These are phyloP conservation scores for Chymomyza fuscimana DNA, from an alignment of 2,888 invertebrate genomes.

Conservation along the genomic window DNA sequence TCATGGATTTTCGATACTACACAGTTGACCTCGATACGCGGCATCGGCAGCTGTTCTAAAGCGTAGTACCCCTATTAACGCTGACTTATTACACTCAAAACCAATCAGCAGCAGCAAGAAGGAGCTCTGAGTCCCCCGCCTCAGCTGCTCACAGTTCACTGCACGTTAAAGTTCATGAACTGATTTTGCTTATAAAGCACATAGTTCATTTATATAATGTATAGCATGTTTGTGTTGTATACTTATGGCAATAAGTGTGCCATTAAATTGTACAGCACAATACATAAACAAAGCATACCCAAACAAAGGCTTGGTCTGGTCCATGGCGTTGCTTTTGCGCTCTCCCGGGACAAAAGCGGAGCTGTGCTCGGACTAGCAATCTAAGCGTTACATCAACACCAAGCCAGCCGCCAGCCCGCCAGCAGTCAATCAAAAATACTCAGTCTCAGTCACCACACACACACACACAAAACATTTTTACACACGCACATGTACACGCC, in stretches of 20 bases:
- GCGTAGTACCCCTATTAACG: background rate
- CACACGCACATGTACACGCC: background rate
- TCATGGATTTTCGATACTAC: background rate
- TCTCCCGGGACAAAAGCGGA: conserved; percentile 16
- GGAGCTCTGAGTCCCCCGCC: too few relatives aligned
- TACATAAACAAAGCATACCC: conserved; percentile 20
- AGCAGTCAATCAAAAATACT: conserved; percentile 37
- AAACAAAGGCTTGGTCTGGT: conserved; percentile 8
- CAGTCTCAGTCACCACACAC: background rate
- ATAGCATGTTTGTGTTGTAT: conserved; percentile 2
- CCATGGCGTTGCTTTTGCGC: conserved; percentile 24
- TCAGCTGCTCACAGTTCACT: conserved; percentile 23
- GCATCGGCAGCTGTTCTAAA: background rate
- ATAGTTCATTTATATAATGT: conserved; percentile 11
- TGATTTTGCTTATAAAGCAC: conserved; percentile 39
- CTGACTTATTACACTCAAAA: background rate
- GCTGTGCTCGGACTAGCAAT: conserved; percentile 30
- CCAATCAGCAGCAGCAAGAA: background rate
- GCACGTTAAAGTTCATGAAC: conserved; percentile 41
- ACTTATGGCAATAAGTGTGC: conserved; percentile 29
- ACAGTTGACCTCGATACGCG: background rate
- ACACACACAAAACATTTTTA: background rate
- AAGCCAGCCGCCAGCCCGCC: conserved; percentile 8
- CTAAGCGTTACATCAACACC: conserved; percentile 44
- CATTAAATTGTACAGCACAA: conserved; percentile 30